Percentiles rank a stretch among this genome's conserved stretches.
phyloP scores from a whole-genome alignment of 2,797 vertebrate genomes.

The Sebastiscus tertius region DNA sequence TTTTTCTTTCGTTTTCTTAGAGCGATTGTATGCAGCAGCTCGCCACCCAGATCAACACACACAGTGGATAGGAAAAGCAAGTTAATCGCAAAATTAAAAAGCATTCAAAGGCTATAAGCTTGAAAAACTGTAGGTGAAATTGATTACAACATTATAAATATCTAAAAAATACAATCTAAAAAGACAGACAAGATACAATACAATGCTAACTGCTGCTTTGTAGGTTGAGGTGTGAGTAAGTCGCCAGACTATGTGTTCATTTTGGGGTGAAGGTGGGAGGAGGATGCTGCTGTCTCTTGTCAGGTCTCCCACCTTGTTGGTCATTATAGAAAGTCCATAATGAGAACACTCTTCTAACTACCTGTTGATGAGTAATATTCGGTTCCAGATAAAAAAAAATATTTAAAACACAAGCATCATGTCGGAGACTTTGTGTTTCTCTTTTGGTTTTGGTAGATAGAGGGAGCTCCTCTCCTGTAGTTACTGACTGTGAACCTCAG shows the following conservation, averaged over 20 bases:
- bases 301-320: background rate
- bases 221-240: background rate
- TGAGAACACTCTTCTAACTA: background rate
- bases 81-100: background rate
- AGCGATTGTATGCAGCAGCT: background rate
- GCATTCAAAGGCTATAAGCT: no score
- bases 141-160: background rate
- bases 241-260: background rate
- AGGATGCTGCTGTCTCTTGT: background rate
- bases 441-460: slow-evolving; percentile 71
- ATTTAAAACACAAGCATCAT: background rate
- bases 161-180: background rate
- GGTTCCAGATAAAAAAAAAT: no score
- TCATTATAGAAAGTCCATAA: background rate
- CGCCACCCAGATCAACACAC: background rate
- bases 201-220: background rate
- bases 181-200: background rate
- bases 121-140: background rate
- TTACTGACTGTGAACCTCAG: slow-evolving; percentile 32
- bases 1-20: no score
- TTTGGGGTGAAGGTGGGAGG: background rate
- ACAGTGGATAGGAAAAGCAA: no score
- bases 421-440: slow-evolving; percentile 19
- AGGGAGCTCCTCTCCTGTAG: slow-evolving; percentile 72
- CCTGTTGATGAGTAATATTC: background rate